These are phyloP conservation scores for Aplochiton taeniatus DNA, from an alignment of 2,797 vertebrate species.

Conservation along the genomic window DNA sequence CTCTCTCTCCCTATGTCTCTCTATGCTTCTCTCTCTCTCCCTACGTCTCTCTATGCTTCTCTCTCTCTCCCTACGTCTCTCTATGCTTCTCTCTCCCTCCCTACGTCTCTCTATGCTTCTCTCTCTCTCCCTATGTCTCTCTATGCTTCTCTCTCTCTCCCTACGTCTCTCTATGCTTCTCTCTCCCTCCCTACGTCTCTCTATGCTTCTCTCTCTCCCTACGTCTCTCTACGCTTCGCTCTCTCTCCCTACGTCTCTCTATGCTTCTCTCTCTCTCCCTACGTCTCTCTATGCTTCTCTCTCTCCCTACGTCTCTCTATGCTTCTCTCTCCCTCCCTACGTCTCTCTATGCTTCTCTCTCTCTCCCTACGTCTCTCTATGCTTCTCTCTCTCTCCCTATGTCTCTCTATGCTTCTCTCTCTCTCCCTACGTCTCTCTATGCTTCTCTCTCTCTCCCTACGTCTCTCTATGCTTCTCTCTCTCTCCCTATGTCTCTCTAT, in stretches of 20 bases:
- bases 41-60: too few relatives aligned
- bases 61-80: neutral
- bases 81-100: neutral
- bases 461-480: neutral
- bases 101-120: too few relatives aligned
- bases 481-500: neutral
- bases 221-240: too few relatives aligned
- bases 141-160: neutral
- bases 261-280: conserved; percentile 12
- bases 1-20: neutral
- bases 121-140: neutral
- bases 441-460: neutral
- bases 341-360: neutral
- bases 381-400: neutral
- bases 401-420: conserved; percentile 9
- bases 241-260: neutral
- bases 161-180: neutral
- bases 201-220: neutral
- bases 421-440: neutral
- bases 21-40: conserved; percentile 2
- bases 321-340: conserved; percentile 1
- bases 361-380: too few relatives aligned
- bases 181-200: neutral
- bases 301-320: neutral
- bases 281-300: neutral